Percentiles rank a stretch among this genome's conserved stretches.
phyloP scores from a whole-genome alignment of 2,797 vertebrate genomes.

The Pseudocheirus occidentalis region DNA sequence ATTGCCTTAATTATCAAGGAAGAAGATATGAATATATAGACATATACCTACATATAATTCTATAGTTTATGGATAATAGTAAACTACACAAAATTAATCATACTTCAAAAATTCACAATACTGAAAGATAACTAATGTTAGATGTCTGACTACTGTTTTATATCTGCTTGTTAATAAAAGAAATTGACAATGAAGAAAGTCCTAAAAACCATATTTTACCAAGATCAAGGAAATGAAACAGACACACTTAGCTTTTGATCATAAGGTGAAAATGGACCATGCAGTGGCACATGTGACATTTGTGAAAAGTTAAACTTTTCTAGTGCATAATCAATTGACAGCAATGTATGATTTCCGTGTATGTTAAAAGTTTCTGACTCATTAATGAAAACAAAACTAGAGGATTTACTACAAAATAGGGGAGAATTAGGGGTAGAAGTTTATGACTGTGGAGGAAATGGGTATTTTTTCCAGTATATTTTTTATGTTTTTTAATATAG shows the following conservation, averaged over 20 bases:
- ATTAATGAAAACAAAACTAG: background rate
- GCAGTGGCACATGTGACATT: background rate
- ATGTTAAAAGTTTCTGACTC: background rate
- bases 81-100: background rate
- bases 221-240: background rate
- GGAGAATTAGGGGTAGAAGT: background rate
- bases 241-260: background rate
- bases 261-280: background rate
- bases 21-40: background rate
- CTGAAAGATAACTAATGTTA: background rate
- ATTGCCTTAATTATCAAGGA: too few relatives aligned
- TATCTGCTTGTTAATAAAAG: background rate
- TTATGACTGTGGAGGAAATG: background rate
- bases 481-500: slow-evolving; percentile 38
- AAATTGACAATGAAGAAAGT: background rate
- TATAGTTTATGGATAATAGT: background rate
- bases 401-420: background rate
- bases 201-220: background rate
- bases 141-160: background rate
- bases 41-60: background rate
- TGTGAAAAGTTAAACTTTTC: background rate
- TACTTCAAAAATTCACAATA: background rate
- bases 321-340: background rate
- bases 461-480: background rate
- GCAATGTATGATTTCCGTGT: background rate